Conservation (phyloP, 2,888 invertebrate genomes). For the Lagria hirta region DNA sequence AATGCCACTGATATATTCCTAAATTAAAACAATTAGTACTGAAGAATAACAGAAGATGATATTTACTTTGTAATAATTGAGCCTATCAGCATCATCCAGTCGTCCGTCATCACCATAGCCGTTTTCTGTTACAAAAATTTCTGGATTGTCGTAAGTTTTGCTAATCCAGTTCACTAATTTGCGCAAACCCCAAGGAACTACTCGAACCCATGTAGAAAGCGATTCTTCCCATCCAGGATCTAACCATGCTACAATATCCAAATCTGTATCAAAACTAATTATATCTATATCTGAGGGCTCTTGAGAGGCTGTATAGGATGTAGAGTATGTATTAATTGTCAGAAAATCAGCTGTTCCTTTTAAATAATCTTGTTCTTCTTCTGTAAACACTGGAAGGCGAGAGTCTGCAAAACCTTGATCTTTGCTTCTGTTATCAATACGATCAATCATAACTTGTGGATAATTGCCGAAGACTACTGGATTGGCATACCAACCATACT, state of each 20-base stretch:
- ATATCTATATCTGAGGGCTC: constrained; percentile 6
- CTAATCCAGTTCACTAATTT: constrained; percentile 63
- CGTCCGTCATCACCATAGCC: no score
- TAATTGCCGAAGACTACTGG: constrained; percentile 70
- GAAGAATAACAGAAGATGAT: no score
- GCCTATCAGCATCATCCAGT: no score
- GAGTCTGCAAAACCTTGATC: constrained; percentile 61
- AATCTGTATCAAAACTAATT: constrained; percentile 5
- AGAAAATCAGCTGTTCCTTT: constrained; percentile 68
- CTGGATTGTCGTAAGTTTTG: constrained; percentile 59
- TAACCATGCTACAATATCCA: constrained; percentile 1
- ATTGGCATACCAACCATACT: constrained; percentile 68
- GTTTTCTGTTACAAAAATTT: constrained; percentile 62
- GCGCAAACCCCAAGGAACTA: constrained; percentile 62
- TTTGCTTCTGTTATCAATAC: constrained; percentile 59
- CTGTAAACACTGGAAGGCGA: constrained; percentile 63
- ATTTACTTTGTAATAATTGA: no score
- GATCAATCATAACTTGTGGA: constrained; percentile 63
- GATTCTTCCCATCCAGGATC: constrained; percentile 4
- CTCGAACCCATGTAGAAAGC: constrained; percentile 43
- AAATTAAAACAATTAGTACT: no score
- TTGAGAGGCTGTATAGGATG: constrained; percentile 48
- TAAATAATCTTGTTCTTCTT: constrained; percentile 61
- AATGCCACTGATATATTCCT: no score
- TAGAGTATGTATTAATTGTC: constrained; percentile 73